Evolutionary conservation across 2,888 invertebrate species (phyloP).

Genomic region (Agelastica alni): DNA sequence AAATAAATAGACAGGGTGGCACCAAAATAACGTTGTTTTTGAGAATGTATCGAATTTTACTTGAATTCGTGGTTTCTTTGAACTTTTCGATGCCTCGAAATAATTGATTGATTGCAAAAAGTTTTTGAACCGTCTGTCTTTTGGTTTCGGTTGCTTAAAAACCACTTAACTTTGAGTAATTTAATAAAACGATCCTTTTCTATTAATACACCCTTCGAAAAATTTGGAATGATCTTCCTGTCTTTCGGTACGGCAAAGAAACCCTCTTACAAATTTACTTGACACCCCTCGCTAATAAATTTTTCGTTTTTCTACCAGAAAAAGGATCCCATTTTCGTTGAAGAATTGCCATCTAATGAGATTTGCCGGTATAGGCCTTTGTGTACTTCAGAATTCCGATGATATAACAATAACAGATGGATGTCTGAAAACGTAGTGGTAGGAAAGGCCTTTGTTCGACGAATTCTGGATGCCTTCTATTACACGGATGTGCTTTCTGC

Average conservation of each 20-base stretch:
- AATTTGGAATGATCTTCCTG: not conserved
- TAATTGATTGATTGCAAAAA: no score
- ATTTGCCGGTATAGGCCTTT: conserved; percentile 36
- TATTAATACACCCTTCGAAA: not conserved
- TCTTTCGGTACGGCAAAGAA: not conserved
- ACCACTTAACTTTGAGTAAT: not conserved
- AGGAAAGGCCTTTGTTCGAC: conserved; percentile 8
- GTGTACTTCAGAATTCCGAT: conserved; percentile 22
- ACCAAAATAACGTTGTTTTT: no score
- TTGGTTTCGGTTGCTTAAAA: no score
- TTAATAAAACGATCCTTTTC: not conserved
- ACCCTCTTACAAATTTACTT: conserved; percentile 3
- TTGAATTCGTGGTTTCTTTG: no score
- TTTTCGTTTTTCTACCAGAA: conserved; percentile 23
- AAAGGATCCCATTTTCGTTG: conserved; percentile 21
- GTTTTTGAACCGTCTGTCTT: no score
- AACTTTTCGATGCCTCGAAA: no score
- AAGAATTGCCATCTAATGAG: conserved; percentile 43
- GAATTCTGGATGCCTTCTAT: conserved; percentile 10
- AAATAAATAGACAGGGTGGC: no score
- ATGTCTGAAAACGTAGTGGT: conserved; percentile 11
- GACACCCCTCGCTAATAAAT: conserved; percentile 26
- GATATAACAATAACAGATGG: conserved; percentile 27
- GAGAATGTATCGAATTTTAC: no score
- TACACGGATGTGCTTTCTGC: conserved; percentile 14